phyloP scores from a whole-genome alignment of 2,113 vertebrate species.

The Dasypus novemcinctus region DNA sequence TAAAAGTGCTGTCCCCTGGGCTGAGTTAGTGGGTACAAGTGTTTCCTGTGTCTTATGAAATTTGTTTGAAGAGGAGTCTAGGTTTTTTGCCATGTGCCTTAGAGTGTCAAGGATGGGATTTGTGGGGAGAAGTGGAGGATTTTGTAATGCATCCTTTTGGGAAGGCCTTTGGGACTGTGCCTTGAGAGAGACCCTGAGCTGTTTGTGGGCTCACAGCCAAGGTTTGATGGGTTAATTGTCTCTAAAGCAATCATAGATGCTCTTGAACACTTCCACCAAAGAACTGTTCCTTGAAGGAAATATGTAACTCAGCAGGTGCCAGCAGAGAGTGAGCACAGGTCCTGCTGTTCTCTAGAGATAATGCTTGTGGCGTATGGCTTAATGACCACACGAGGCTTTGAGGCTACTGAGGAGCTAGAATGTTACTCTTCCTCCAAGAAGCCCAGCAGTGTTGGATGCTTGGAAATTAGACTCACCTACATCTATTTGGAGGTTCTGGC shows the following conservation, averaged over 20 bases:
- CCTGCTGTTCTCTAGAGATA: not conserved
- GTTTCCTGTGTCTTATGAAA: not conserved
- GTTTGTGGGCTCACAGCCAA: not conserved
- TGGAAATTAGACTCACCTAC: fast-evolving
- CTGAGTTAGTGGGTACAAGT: not conserved
- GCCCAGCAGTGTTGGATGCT: not conserved
- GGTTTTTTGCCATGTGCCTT: not conserved
- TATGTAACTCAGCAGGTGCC: not conserved
- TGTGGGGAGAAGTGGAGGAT: not conserved
- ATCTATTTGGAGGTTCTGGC: not conserved
- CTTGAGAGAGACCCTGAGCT: not conserved
- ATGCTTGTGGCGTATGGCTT: not conserved
- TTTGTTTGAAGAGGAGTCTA: not conserved
- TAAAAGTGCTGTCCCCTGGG: not conserved
- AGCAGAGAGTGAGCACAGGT: not conserved
- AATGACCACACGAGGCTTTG: not conserved
- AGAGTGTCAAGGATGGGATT: not conserved
- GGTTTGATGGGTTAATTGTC: not conserved
- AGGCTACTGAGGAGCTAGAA: not conserved
- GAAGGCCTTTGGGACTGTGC: not conserved
- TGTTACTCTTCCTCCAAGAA: not conserved
- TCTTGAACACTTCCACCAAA: not conserved
- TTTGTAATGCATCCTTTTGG: not conserved
- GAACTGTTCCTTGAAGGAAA: not conserved
- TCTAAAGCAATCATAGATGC: not conserved